A percentile compares a stretch with the other conserved stretches of the same genome.
These are phyloP conservation scores for Procavia capensis DNA, from an alignment of 2,113 vertebrate species.

Conservation along the genomic window DNA sequence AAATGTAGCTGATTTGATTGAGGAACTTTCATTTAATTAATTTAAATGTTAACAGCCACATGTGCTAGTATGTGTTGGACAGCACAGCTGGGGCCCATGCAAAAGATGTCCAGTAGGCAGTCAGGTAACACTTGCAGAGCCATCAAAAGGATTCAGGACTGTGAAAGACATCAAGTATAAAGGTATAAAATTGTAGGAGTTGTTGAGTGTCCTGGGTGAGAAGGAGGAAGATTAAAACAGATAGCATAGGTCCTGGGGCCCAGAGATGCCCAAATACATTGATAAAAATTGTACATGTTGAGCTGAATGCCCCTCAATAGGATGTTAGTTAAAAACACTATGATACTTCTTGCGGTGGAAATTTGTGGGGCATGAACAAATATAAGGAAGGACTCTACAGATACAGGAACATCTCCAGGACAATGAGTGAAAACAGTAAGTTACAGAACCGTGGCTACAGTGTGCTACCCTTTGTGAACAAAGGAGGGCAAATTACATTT, in stretches of 20 bases:
- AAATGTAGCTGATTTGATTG: no score
- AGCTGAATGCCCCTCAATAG: not conserved
- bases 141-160: not conserved
- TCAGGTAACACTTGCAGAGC: no score
- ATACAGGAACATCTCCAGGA: not conserved
- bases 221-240: not conserved
- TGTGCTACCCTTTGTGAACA: not conserved
- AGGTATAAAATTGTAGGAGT: no score
- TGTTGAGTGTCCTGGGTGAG: not conserved
- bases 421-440: not conserved
- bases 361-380: not conserved
- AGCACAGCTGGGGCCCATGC: not conserved
- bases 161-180: not conserved
- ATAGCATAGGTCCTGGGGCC: not conserved
- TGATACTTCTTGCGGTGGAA: not conserved
- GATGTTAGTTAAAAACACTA: not conserved
- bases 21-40: not conserved
- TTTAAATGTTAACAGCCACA: not conserved
- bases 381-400: not conserved
- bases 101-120: not conserved
- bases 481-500: not conserved
- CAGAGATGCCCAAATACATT: not conserved
- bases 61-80: not conserved
- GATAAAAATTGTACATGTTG: not conserved
- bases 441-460: not conserved